phyloP scores from a whole-genome alignment of 2,113 vertebrate species.

The Siniperca chuatsi region DNA sequence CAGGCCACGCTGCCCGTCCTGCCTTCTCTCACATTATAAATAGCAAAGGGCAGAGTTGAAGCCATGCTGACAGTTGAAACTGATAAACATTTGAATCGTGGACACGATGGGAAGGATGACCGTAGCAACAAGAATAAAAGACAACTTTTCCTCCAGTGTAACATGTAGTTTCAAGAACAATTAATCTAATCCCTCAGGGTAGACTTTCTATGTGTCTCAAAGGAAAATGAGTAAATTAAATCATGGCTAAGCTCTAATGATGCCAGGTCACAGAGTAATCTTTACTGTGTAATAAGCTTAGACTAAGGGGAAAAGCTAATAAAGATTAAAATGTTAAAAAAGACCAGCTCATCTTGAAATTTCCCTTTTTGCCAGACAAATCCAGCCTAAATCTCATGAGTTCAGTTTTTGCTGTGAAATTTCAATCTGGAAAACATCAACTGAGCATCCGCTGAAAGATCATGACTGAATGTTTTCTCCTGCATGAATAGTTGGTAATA shows the following conservation, averaged over 20 bases:
- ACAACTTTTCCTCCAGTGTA: not conserved
- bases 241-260: not conserved
- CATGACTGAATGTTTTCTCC: no score
- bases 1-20: not conserved
- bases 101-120: not conserved
- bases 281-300: not conserved
- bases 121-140: not conserved
- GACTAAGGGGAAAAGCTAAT: not conserved
- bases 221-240: not conserved
- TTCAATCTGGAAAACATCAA: not conserved
- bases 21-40: conserved; percentile 52
- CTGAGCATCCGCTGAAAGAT: no score
- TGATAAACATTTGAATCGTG: not conserved
- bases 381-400: not conserved
- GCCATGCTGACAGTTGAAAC: not conserved
- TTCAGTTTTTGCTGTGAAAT: not conserved
- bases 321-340: not conserved
- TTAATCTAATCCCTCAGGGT: not conserved
- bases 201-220: not conserved
- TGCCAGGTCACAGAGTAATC: not conserved
- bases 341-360: not conserved
- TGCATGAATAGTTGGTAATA: no score
- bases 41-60: conserved; percentile 69
- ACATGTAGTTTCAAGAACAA: not conserved
- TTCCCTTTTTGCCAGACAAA: not conserved